Percentiles rank a stretch among this genome's conserved stretches.
Evolutionary conservation across 1,140 invertebrate genomes (phyloP).

Genomic region (Hestina assimilis): DNA sequence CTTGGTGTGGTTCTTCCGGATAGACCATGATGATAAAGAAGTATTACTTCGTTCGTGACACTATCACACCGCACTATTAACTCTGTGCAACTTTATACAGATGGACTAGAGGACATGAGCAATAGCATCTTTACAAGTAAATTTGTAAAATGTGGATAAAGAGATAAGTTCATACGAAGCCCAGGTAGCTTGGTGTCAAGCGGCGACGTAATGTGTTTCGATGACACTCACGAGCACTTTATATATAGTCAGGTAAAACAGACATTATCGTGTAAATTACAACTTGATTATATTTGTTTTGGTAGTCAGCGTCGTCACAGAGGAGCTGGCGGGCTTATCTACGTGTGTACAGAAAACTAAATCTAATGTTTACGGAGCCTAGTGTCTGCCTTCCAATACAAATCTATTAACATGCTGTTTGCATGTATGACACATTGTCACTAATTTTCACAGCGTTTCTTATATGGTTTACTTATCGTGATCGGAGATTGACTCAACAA

Average conservation of each 20-base stretch:
- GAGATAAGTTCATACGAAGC: too few species aligned
- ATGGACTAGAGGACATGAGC: too few species aligned
- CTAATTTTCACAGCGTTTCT: constrained; percentile 9
- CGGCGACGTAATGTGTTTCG: neutral
- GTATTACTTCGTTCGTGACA: too few species aligned
- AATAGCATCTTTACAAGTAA: too few species aligned
- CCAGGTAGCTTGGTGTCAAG: neutral
- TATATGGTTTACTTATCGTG: neutral
- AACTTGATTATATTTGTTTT: constrained; percentile 10
- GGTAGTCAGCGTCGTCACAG: neutral
- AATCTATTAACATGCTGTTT: neutral
- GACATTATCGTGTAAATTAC: constrained; percentile 20
- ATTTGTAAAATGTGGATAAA: too few species aligned
- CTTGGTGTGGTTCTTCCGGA: neutral
- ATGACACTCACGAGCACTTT: neutral
- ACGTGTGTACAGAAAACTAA: constrained; percentile 8
- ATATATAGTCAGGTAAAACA: constrained; percentile 5
- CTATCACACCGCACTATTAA: too few species aligned
- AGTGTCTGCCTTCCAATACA: neutral
- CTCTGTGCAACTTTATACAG: too few species aligned
- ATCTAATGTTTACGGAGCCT: constrained; percentile 13
- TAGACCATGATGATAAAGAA: too few species aligned
- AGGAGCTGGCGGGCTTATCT: neutral
- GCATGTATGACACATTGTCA: neutral
- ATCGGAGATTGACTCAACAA: constrained; percentile 8